A percentile compares a stretch with the other conserved stretches of the same genome.
Conservation (phyloP, 2,888 invertebrate species). For the Agriopis leucophaearia region DNA sequence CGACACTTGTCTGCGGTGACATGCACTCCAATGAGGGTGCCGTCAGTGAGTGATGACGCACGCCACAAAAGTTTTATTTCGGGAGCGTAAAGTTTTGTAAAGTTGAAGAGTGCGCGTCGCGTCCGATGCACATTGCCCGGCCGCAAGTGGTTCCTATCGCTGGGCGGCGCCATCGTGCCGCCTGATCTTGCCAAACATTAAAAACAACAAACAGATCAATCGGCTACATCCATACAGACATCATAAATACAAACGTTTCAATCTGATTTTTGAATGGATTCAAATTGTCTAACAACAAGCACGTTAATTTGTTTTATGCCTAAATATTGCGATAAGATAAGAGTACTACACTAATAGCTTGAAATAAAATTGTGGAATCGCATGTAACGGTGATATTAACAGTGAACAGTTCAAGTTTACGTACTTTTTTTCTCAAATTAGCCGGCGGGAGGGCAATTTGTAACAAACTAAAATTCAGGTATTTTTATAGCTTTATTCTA, state of each 20-base stretch:
- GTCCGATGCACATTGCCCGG: constrained; percentile 79
- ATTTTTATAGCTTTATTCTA: constrained; percentile 46
- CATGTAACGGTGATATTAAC: constrained; percentile 83
- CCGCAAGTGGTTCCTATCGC: constrained; percentile 78
- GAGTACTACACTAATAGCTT: constrained; percentile 75
- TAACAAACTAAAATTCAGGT: constrained; percentile 62
- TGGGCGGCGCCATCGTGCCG: constrained; percentile 80
- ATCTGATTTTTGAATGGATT: constrained; percentile 54
- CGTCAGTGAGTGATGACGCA: constrained; percentile 61
- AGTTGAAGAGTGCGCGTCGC: constrained; percentile 77
- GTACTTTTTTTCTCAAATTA: constrained; percentile 73
- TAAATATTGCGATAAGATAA: constrained; percentile 81
- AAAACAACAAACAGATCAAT: constrained; percentile 85
- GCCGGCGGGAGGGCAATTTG: constrained; percentile 64
- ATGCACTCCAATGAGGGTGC: constrained; percentile 60
- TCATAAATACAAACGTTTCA: constrained; percentile 63
- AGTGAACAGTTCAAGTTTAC: constrained; percentile 76
- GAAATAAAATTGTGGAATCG: constrained; percentile 84
- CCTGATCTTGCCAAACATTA: constrained; percentile 74
- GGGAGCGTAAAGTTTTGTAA: constrained; percentile 77
- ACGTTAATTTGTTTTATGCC: constrained; percentile 76
- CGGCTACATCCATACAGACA: constrained; percentile 71
- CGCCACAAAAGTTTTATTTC: constrained; percentile 78
- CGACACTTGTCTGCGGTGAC: constrained; percentile 56
- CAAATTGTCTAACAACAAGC: constrained; percentile 62